These are phyloP conservation scores for Petrolisthes cinctipes DNA, from an alignment of 2,888 invertebrate genomes.

Conservation along the genomic window DNA sequence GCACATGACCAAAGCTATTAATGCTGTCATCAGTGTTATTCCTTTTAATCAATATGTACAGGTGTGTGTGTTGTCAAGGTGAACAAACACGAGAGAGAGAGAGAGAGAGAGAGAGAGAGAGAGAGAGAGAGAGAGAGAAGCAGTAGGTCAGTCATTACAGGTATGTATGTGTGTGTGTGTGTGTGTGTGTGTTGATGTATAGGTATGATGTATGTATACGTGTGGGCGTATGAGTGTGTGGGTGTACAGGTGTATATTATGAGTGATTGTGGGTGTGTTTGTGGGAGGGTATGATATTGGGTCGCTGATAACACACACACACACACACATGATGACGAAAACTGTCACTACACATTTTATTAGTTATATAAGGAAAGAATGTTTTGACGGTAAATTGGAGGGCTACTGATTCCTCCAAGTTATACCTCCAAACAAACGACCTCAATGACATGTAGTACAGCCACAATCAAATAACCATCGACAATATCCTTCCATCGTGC, in stretches of 20 bases:
- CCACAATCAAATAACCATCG: no score
- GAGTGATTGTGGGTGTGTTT: background rate
- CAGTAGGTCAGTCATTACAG: background rate
- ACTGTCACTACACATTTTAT: background rate
- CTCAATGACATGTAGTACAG: no score
- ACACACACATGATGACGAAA: background rate
- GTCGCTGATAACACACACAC: background rate
- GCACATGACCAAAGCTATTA: background rate
- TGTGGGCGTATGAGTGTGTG: constrained; percentile 19
- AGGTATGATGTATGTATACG: background rate
- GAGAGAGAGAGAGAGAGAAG: constrained; percentile 15
- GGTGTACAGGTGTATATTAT: background rate
- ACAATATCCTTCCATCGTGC: no score
- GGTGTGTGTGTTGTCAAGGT: background rate
- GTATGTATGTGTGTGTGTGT: constrained; percentile 10
- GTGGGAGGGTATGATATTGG: background rate
- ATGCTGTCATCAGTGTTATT: no score
- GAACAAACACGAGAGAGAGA: constrained; percentile 1
- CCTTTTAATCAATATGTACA: background rate
- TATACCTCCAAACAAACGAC: no score
- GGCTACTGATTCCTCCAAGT: no score
- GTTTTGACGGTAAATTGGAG: no score
- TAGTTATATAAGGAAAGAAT: no score
- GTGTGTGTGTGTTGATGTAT: constrained; percentile 13
- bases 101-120: constrained; percentile 17